Conservation (phyloP, 2,888 invertebrate species). For the Anarsia innoxiella region DNA sequence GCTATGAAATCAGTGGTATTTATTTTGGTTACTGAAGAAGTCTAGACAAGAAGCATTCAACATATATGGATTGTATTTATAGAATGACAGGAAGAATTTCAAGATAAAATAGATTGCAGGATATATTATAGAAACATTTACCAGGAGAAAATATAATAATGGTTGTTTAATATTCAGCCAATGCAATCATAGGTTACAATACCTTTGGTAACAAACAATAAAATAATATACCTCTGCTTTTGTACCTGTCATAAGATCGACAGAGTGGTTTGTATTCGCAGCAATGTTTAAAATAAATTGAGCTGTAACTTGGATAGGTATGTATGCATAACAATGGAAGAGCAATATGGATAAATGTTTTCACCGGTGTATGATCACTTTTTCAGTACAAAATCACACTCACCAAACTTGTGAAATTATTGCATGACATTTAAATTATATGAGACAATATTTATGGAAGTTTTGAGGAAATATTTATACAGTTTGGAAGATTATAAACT, state of each 20-base stretch:
- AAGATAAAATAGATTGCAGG: no score
- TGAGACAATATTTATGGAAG: slow-evolving; percentile 27
- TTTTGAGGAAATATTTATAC: slow-evolving; percentile 25
- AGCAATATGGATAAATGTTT: slow-evolving; percentile 41
- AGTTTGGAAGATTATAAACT: slow-evolving; percentile 32
- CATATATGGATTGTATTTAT: no score
- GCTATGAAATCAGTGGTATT: slow-evolving; percentile 49
- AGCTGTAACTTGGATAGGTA: slow-evolving; percentile 40
- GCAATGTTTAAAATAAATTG: slow-evolving; percentile 25
- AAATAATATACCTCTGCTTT: slow-evolving; percentile 37
- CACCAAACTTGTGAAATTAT: slow-evolving; percentile 53
- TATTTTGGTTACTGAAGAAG: slow-evolving; percentile 22
- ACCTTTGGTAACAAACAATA: background rate
- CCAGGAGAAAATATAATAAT: no score
- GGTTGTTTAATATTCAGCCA: no score
- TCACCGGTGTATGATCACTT: slow-evolving; percentile 67
- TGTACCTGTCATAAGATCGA: slow-evolving; percentile 26
- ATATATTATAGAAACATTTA: no score
- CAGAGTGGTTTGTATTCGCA: slow-evolving; percentile 30
- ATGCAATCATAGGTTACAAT: no score
- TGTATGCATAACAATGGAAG: slow-evolving; percentile 27
- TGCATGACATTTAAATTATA: slow-evolving; percentile 32
- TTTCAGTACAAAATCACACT: slow-evolving; percentile 62
- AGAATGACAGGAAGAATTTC: no score
- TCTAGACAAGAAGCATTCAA: no score